Percentiles rank a stretch among this genome's conserved stretches.
These are phyloP conservation scores for Odobenus rosmarus DNA, from an alignment of 2,113 vertebrate species.

Conservation along the genomic window DNA sequence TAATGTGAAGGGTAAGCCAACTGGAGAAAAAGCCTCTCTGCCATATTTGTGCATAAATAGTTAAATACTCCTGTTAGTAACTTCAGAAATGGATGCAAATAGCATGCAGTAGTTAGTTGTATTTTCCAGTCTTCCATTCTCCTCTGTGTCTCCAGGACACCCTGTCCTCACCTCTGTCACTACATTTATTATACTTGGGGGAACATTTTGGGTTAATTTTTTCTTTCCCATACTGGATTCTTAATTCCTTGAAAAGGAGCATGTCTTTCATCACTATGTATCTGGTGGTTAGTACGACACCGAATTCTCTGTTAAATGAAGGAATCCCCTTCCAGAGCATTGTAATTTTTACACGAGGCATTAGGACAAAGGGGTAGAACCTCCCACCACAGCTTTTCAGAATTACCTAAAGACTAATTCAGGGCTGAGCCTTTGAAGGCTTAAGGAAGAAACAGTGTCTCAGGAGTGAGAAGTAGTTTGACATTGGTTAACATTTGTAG, in stretches of 20 bases:
- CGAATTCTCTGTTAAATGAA: constrained; percentile 38
- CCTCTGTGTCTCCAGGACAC: neutral
- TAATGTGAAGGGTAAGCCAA: neutral
- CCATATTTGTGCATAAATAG: neutral
- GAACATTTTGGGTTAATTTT: neutral
- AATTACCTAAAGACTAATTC: neutral
- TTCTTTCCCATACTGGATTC: neutral
- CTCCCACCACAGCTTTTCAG: neutral
- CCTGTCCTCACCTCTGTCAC: neutral
- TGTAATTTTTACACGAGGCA: neutral
- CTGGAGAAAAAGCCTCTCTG: neutral
- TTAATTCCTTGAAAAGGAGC: neutral
- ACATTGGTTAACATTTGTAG: neutral
- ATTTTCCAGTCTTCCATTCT: neutral
- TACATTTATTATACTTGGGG: neutral
- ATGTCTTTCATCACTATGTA: neutral
- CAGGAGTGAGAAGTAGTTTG: neutral
- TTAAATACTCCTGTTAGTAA: neutral
- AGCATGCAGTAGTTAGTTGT: neutral
- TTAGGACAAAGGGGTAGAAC: neutral
- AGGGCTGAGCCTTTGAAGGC: neutral
- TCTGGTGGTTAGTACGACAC: neutral
- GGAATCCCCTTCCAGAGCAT: neutral
- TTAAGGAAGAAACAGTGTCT: neutral
- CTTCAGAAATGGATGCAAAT: neutral